Conservation (phyloP, 2,888 invertebrate species). For the Cataglyphis albicans region DNA sequence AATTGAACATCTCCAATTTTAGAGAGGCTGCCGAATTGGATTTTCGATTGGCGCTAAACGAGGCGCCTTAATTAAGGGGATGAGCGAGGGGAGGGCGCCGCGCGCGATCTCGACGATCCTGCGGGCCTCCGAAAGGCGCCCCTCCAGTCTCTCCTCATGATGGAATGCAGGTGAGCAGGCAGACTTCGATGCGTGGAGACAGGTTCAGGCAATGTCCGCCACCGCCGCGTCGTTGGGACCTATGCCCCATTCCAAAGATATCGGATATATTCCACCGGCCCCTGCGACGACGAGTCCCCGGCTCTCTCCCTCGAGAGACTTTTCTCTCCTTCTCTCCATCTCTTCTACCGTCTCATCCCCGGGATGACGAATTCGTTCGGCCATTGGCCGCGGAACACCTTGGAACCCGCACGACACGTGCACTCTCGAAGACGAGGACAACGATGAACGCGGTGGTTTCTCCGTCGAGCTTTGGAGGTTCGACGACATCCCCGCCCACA, state of each 20-base stretch:
- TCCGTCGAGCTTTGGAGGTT: conserved; percentile 30
- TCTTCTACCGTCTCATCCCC: neutral
- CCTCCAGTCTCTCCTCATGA: conserved; percentile 74
- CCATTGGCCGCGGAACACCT: conserved; percentile 59
- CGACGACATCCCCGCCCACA: conserved; percentile 51
- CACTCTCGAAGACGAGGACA: conserved; percentile 1
- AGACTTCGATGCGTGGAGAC: conserved; percentile 85
- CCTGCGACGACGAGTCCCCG: conserved; percentile 22
- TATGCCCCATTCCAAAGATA: conserved; percentile 85
- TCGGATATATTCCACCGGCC: conserved; percentile 78
- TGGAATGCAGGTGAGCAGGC: conserved; percentile 85
- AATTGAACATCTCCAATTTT: neutral
- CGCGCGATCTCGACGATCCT: conserved; percentile 58
- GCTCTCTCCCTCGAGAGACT: neutral
- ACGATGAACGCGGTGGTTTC: neutral
- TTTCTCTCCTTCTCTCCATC: conserved; percentile 17
- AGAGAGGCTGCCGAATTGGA: too few relatives aligned
- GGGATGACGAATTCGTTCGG: conserved; percentile 66
- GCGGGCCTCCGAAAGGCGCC: conserved; percentile 77
- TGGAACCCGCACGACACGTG: conserved; percentile 40
- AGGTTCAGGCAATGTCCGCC: conserved; percentile 84
- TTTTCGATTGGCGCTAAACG: neutral
- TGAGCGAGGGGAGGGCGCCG: neutral
- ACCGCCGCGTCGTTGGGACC: conserved; percentile 77
- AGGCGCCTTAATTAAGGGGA: neutral